Conservation (phyloP, 1,140 invertebrate genomes). For the Drosophila grimshawi region DNA sequence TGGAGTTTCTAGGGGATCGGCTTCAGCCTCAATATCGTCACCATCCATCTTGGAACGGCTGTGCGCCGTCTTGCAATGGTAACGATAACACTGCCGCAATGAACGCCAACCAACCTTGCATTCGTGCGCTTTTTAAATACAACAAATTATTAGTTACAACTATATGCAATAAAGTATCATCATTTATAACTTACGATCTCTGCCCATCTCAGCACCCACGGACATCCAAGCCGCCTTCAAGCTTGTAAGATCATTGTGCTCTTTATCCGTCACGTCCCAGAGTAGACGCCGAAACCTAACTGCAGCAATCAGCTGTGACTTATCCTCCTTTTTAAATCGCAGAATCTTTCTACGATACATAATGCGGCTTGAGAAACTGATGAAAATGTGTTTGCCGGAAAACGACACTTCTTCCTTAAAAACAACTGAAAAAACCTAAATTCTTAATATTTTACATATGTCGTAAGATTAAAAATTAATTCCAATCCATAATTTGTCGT, state of each 20-base stretch:
- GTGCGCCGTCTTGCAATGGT: conserved; percentile 31
- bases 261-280: conserved; percentile 34
- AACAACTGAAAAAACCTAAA: too few relatives aligned
- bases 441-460: not conserved
- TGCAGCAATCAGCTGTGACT: conserved; percentile 28
- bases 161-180: not conserved
- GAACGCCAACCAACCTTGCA: conserved; percentile 43
- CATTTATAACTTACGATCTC: conserved; percentile 20
- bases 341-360: conserved; percentile 16
- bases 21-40: conserved; percentile 10
- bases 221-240: conserved; percentile 36
- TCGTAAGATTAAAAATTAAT: not conserved
- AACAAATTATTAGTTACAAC: not conserved
- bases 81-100: conserved; percentile 37
- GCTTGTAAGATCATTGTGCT: conserved; percentile 27
- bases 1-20: conserved; percentile 32
- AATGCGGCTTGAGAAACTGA: not conserved
- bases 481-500: not conserved
- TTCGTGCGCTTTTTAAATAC: conserved; percentile 16
- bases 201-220: conserved; percentile 20
- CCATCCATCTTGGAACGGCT: conserved; percentile 3
- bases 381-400: not conserved
- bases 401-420: too few relatives aligned
- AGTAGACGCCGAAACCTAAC: conserved; percentile 24
- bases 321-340: conserved; percentile 35